These are phyloP conservation scores for Kryptopterus vitreolus DNA, from an alignment of 2,797 vertebrate genomes.

Conservation along the genomic window DNA sequence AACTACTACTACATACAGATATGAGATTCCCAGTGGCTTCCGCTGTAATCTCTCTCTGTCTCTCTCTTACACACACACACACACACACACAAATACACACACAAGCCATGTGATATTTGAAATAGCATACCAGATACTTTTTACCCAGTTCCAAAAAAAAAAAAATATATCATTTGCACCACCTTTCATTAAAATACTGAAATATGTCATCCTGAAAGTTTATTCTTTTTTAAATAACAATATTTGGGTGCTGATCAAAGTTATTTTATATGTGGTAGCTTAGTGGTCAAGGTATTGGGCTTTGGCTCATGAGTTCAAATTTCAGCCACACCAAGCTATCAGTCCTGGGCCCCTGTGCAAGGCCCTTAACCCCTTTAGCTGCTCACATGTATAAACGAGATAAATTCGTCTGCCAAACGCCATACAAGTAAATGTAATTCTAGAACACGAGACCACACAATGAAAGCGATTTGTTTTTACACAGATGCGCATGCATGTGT, in stretches of 20 bases:
- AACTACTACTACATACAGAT: slow-evolving; percentile 58
- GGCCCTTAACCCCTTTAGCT: too few relatives aligned
- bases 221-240: not conserved
- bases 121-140: not conserved
- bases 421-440: too few relatives aligned
- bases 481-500: too few relatives aligned
- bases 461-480: too few relatives aligned
- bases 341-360: too few relatives aligned
- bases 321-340: too few relatives aligned
- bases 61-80: not conserved
- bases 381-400: too few relatives aligned
- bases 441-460: too few relatives aligned
- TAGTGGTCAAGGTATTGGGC: too few relatives aligned
- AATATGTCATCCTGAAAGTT: not conserved
- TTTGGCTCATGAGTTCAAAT: too few relatives aligned
- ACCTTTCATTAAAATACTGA: not conserved
- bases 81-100: slow-evolving; percentile 2
- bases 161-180: not conserved
- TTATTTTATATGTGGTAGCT: not conserved
- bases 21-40: slow-evolving; percentile 32
- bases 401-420: too few relatives aligned
- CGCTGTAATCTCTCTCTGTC: slow-evolving; percentile 20
- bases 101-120: slow-evolving; percentile 21
- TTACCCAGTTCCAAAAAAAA: not conserved
- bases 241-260: not conserved